Base-by-base conservation (phyloP, 2,797 vertebrate genomes). In the Falco berigora region DNA sequence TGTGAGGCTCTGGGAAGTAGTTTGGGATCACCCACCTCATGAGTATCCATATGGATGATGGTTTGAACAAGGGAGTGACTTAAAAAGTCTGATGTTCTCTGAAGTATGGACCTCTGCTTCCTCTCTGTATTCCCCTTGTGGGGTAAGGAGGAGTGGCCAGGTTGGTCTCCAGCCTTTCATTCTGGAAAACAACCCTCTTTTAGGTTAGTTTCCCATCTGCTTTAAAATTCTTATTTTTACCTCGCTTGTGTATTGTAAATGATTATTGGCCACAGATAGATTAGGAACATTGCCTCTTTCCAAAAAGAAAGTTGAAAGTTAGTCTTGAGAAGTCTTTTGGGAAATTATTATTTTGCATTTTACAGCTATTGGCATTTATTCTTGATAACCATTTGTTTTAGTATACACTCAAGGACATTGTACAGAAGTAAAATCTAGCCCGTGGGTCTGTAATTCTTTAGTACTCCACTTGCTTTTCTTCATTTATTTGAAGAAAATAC, bases 371-470 rank as follows among this genome's bases (percentile, higher is more conserved):
- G 71, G 59, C 47, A 22, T 82, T 92, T 96, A 61, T 83, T 96
- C 74, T 91, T 91, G 74, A 92, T 91, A 95, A 74, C 91, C 88
- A 73, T 95, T 94, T 93, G 63, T 44, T 95, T 93, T 92, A 96
- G 64, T 93, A 77, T 67, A 72, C 61, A 50, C 74, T 52, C 71
- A 95, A 96, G 91, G 53, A 91, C 52, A 3, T 62, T 67, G 52
- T 85, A 49, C 44, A 67, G 84, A 80, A 89, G 23, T 87, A 56
- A 92, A 84, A 95, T 93, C 56, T 89, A 85, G 81, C 95, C 89
- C 92, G 61, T 3, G 91, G 86, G 94, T 64, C 81, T 71, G 52
- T 82, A 89, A 91, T 77, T 93, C 74, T 85, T 92, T 55, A 74
- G 44, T 64, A 53, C 68, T 93, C 14, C 32, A 61, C 44, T 95